phyloP scores from a whole-genome alignment of 2,797 vertebrate genomes.

The Melanotaenia boesemani region DNA sequence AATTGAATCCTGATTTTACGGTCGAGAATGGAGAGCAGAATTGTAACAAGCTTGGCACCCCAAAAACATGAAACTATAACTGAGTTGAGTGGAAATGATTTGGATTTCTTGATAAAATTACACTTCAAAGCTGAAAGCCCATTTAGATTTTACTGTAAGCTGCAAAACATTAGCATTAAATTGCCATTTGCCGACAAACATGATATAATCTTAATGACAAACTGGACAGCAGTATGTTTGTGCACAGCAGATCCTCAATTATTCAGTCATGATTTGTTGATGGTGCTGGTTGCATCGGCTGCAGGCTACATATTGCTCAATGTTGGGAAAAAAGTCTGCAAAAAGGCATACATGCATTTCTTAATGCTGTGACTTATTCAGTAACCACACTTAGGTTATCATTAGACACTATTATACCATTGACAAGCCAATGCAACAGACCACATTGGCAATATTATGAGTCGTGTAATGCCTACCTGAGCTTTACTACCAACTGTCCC shows the following conservation, averaged over 20 bases:
- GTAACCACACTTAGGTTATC: constrained; percentile 30
- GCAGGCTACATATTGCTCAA: constrained; percentile 35
- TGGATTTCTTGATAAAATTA: constrained; percentile 55
- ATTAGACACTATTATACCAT: constrained; percentile 51
- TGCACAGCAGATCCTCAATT: constrained; percentile 47
- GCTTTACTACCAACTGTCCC: constrained; percentile 46
- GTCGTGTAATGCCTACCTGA: constrained; percentile 45
- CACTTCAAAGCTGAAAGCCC: constrained; percentile 58
- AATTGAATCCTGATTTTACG: constrained; percentile 64
- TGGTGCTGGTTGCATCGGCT: constrained; percentile 26
- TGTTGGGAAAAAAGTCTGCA: constrained; percentile 14
- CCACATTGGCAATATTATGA: constrained; percentile 32
- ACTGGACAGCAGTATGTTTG: constrained; percentile 57
- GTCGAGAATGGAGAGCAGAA: constrained; percentile 38
- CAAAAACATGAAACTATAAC: constrained; percentile 53
- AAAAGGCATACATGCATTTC: constrained; percentile 42
- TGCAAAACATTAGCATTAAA: constrained; percentile 69
- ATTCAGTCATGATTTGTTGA: constrained; percentile 55
- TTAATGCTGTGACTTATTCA: constrained; percentile 55
- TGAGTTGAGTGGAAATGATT: constrained; percentile 53
- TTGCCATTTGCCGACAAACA: constrained; percentile 66
- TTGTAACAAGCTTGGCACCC: constrained; percentile 48
- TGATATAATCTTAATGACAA: constrained; percentile 66
- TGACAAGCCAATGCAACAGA: constrained; percentile 34
- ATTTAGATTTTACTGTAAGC: constrained; percentile 61